Evolutionary conservation across 2,113 vertebrate species (phyloP).

Genomic region (Mustelus asterias): DNA sequence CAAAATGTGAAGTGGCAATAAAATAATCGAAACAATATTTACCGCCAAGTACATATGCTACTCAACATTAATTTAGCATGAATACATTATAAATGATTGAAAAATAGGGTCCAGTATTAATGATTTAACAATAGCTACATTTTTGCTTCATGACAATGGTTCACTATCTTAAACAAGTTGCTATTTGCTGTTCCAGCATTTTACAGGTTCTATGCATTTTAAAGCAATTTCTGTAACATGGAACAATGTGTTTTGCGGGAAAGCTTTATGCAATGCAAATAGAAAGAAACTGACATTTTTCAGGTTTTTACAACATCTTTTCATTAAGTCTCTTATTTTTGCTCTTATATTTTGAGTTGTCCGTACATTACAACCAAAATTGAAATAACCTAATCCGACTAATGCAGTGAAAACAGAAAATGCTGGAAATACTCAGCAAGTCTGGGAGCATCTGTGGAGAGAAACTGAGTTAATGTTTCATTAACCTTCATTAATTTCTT

Average conservation of each 20-base stretch:
- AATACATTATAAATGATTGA: background rate
- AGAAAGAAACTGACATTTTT: background rate
- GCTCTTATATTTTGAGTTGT: background rate
- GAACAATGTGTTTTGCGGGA: background rate
- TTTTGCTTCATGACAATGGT: background rate
- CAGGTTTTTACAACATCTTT: background rate
- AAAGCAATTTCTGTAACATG: background rate
- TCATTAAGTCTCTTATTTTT: background rate
- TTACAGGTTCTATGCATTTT: background rate
- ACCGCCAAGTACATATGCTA: background rate
- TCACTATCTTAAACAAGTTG: background rate
- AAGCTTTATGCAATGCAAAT: background rate
- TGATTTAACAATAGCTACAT: background rate
- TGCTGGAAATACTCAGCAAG: no score
- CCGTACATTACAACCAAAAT: background rate
- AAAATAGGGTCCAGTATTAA: background rate
- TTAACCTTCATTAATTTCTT: no score
- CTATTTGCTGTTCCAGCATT: background rate
- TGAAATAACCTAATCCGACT: background rate
- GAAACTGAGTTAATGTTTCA: no score
- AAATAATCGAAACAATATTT: background rate
- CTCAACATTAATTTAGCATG: background rate
- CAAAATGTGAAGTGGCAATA: background rate
- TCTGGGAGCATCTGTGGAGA: no score
- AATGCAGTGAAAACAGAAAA: background rate